Conservation (phyloP, 2,888 invertebrate genomes). For the Masnerella sp. region DNA sequence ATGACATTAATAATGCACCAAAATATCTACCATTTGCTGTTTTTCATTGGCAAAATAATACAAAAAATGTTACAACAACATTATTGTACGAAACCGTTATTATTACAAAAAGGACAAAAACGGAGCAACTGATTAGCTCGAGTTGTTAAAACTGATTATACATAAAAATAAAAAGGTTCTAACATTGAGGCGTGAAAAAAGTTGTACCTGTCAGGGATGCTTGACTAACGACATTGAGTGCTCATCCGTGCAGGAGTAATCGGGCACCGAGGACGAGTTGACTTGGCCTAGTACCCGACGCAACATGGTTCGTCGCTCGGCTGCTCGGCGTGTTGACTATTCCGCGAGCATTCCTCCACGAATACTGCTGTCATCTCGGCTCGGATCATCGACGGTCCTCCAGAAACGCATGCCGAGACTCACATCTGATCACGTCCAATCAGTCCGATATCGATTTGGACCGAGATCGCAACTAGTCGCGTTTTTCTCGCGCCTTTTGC, state of each 20-base stretch:
- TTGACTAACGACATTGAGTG: slow-evolving; percentile 40
- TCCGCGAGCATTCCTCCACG: slow-evolving; percentile 2
- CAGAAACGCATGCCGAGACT: slow-evolving; percentile 23
- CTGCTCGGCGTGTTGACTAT: slow-evolving; percentile 7
- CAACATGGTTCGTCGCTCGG: slow-evolving; percentile 43
- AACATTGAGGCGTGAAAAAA: slow-evolving; percentile 11
- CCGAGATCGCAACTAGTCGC: slow-evolving; percentile 6
- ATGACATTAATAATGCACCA: no score
- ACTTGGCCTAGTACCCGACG: slow-evolving; percentile 28
- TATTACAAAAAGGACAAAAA: no score
- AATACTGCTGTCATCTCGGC: slow-evolving; percentile 25
- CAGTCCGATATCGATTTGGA: slow-evolving; percentile 14
- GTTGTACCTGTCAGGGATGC: slow-evolving; percentile 51
- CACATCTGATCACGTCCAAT: no score
- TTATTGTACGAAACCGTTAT: no score
- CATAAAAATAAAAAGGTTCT: no score
- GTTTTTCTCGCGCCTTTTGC: not conserved
- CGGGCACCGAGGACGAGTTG: slow-evolving; percentile 38
- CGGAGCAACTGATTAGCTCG: no score
- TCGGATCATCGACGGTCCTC: slow-evolving; percentile 12
- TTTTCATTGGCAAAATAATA: no score
- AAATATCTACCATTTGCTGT: no score
- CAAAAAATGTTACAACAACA: no score
- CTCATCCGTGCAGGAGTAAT: slow-evolving; percentile 38
- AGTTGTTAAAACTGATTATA: no score